phyloP scores from a whole-genome alignment of 2,888 invertebrate species.

The Girardia tigrina region DNA sequence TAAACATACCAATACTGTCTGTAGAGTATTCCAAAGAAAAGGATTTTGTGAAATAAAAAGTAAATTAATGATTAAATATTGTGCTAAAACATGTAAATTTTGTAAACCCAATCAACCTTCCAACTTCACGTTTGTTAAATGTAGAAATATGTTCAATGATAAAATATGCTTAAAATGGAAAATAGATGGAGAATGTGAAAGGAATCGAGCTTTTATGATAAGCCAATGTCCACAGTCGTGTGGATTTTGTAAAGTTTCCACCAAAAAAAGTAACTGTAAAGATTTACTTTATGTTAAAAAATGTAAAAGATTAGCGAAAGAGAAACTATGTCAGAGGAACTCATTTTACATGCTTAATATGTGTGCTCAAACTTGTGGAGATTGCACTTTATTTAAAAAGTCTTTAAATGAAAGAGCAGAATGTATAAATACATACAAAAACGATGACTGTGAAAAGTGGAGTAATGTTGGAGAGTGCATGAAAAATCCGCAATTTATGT shows the following conservation, averaged over 20 bases:
- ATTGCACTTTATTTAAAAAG: neutral
- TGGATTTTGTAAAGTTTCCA: neutral
- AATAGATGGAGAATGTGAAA: conserved; percentile 21
- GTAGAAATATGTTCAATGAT: neutral
- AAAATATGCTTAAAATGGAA: neutral
- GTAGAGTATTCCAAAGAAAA: neutral
- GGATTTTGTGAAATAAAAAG: neutral
- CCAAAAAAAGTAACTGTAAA: neutral
- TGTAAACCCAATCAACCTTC: neutral
- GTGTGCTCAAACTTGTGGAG: neutral
- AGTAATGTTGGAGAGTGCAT: neutral
- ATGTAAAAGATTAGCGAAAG: neutral
- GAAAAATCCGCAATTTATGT: conserved; percentile 7
- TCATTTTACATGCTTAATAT: neutral
- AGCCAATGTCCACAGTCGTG: conserved; percentile 6
- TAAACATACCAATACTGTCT: neutral
- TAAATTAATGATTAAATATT: neutral
- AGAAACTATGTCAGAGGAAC: neutral
- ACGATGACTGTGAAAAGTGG: neutral
- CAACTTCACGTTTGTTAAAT: neutral
- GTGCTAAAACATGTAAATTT: neutral
- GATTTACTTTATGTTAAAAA: neutral
- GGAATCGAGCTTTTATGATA: conserved; percentile 21
- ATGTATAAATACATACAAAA: neutral
- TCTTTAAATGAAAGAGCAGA: neutral